These are phyloP conservation scores for Anagrus nilaparvatae DNA, from an alignment of 1,140 invertebrate species.

Conservation along the genomic window DNA sequence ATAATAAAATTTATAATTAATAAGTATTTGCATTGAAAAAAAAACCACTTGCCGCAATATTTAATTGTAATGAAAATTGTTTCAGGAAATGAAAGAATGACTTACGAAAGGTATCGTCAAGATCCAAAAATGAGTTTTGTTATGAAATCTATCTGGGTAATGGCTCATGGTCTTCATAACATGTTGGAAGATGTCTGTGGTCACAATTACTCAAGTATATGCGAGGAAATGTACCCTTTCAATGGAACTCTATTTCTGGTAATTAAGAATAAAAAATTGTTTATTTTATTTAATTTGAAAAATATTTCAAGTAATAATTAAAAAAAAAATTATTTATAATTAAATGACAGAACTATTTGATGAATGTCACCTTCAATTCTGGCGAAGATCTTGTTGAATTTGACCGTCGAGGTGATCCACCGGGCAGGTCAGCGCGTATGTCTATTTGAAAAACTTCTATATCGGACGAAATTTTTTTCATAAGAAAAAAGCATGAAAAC, in stretches of 20 bases:
- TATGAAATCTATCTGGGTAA: conserved; percentile 60
- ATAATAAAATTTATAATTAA: too few species aligned
- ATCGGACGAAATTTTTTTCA: too few species aligned
- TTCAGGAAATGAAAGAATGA: conserved; percentile 43
- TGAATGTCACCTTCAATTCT: conserved; percentile 62
- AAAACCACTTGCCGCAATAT: too few species aligned
- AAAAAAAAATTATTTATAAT: too few species aligned
- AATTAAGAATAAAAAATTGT: conserved; percentile 7
- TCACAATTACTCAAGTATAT: conserved; percentile 41
- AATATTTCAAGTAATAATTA: too few species aligned
- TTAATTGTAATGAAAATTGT: too few species aligned
- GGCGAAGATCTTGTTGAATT: conserved; percentile 63
- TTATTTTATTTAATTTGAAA: neutral
- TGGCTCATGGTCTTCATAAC: conserved; percentile 54
- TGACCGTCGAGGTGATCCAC: conserved; percentile 73
- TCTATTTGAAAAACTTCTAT: conserved; percentile 17
- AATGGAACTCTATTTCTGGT: conserved; percentile 53
- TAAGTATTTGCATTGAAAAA: too few species aligned
- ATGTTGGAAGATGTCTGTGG: conserved; percentile 45
- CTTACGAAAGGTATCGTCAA: conserved; percentile 46
- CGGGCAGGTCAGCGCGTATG: conserved; percentile 58
- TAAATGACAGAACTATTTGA: conserved; percentile 55
- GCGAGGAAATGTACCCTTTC: conserved; percentile 52
- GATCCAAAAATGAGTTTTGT: conserved; percentile 73
- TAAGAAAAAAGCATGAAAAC: too few species aligned